A percentile compares a stretch with the other conserved stretches of the same genome.
phyloP scores from a whole-genome alignment of 2,888 invertebrate species.

The Psylliodes chrysocephalus region DNA sequence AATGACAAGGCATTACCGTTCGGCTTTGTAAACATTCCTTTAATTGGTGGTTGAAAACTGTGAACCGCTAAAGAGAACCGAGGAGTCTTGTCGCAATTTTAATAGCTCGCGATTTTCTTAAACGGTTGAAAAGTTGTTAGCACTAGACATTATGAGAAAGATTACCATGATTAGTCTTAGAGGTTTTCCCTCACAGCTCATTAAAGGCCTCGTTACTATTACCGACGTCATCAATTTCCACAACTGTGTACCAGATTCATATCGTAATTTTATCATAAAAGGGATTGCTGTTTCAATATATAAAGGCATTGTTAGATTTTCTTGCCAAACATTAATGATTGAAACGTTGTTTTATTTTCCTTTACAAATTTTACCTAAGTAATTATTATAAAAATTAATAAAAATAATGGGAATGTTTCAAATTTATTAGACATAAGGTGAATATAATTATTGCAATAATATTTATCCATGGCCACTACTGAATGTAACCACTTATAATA shows the following conservation, averaged over 20 bases:
- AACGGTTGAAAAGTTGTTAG: constrained; percentile 65
- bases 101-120: constrained; percentile 65
- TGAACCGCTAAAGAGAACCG: constrained; percentile 52
- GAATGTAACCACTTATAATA: too few relatives aligned
- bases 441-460: too few relatives aligned
- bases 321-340: background rate
- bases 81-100: constrained; percentile 61
- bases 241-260: constrained; percentile 59
- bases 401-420: too few relatives aligned
- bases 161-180: constrained; percentile 64
- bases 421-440: too few relatives aligned
- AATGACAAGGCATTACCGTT: constrained; percentile 62
- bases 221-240: constrained; percentile 63
- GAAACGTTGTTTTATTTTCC: too few relatives aligned
- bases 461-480: too few relatives aligned
- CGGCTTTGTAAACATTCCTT: constrained; percentile 59
- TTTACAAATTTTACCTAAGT: too few relatives aligned
- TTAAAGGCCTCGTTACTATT: constrained; percentile 61
- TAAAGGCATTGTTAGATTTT: constrained; percentile 1
- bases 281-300: constrained; percentile 50
- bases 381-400: too few relatives aligned
- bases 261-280: constrained; percentile 58
- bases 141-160: constrained; percentile 63
- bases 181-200: constrained; percentile 63
- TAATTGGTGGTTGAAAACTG: constrained; percentile 53